Evolutionary conservation across 1,140 invertebrate species (phyloP).

Genomic region (Drosophila littoralis): DNA sequence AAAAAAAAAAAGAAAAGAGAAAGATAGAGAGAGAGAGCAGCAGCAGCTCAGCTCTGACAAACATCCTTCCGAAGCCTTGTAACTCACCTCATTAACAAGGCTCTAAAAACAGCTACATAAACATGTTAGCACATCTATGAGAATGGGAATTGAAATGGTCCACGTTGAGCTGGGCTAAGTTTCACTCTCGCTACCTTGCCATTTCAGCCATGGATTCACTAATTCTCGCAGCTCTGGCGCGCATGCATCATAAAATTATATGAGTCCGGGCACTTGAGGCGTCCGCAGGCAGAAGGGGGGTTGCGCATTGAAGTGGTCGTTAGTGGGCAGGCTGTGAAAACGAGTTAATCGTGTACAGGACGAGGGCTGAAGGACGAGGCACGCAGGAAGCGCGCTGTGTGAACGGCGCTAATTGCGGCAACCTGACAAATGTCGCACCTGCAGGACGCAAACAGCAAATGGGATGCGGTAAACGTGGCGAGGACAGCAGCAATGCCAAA

Average conservation of each 20-base stretch:
- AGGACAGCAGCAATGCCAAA: slow-evolving; percentile 42
- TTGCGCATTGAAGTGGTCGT: slow-evolving; percentile 41
- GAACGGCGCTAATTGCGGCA: slow-evolving; percentile 68
- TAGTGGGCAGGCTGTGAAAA: slow-evolving; percentile 46
- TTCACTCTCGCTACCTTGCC: background rate
- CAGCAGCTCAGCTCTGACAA: background rate
- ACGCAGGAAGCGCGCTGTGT: background rate
- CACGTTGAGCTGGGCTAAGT: background rate
- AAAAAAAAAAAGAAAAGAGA: no score
- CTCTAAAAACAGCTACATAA: slow-evolving; percentile 35
- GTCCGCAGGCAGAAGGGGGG: slow-evolving; percentile 1
- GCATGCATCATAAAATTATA: slow-evolving; percentile 68
- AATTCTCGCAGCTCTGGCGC: slow-evolving; percentile 4
- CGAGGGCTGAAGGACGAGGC: slow-evolving; percentile 14
- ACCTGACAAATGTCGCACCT: slow-evolving; percentile 79
- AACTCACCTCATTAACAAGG: slow-evolving; percentile 32
- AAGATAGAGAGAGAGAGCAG: background rate
- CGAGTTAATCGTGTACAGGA: slow-evolving; percentile 61
- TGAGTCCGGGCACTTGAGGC: slow-evolving; percentile 43
- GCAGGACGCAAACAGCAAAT: slow-evolving; percentile 49
- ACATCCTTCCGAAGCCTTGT: background rate
- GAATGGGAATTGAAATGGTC: slow-evolving; percentile 6
- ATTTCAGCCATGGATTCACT: slow-evolving; percentile 2
- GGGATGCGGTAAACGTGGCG: slow-evolving; percentile 37
- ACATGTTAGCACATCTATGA: slow-evolving; percentile 40